Evolutionary conservation across 1,140 invertebrate species (phyloP).

Genomic region (Plutomurus gul): DNA sequence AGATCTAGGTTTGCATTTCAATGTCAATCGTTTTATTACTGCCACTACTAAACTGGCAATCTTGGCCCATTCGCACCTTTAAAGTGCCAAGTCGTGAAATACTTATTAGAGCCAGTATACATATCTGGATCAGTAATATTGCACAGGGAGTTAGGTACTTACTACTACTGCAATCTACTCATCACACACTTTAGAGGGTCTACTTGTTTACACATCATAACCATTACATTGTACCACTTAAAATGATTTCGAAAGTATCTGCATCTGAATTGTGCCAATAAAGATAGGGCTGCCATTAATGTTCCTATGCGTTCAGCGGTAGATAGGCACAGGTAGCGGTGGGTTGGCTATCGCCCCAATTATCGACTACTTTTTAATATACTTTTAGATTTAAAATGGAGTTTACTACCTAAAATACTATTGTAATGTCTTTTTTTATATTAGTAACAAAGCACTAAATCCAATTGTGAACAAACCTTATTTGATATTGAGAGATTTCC

Average conservation of each 20-base stretch:
- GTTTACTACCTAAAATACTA: not conserved
- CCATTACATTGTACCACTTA: no score
- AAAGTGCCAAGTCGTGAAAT: constrained; percentile 24
- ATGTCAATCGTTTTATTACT: constrained; percentile 18
- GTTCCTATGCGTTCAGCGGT: no score
- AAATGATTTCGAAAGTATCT: no score
- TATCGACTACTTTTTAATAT: no score
- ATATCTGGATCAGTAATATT: constrained; percentile 20
- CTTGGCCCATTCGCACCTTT: constrained; percentile 4
- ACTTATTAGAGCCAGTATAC: constrained; percentile 13
- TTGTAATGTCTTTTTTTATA: not conserved
- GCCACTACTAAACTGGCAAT: not conserved
- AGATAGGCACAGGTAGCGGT: no score
- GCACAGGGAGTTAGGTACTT: no score
- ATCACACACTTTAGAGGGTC: no score
- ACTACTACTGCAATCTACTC: no score
- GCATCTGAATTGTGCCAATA: no score
- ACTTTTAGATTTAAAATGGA: no score
- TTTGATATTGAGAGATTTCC: constrained; percentile 81
- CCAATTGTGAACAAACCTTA: constrained; percentile 65
- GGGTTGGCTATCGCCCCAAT: no score
- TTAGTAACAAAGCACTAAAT: not conserved
- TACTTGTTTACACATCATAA: constrained; percentile 9
- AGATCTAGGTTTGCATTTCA: not conserved
- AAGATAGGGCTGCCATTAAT: no score